Conservation (phyloP, 64 coral and sea anemone species). For the Montipora cactus region DNA sequence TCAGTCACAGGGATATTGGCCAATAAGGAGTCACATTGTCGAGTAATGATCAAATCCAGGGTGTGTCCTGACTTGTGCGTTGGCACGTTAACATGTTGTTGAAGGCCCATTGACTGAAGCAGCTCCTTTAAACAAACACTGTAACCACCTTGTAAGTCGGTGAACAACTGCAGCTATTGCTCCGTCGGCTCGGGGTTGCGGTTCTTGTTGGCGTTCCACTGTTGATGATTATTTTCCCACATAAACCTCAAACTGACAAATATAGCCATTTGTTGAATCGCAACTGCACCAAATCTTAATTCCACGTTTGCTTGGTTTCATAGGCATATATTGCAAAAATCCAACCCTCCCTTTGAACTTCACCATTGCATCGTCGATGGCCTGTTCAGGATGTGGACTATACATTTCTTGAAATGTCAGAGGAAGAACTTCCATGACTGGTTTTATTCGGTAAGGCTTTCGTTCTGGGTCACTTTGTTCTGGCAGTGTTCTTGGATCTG, state of each 20-base stretch:
- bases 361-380: slow-evolving; percentile 61
- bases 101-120: too few relatives aligned
- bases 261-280: slow-evolving; percentile 44
- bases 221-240: too few relatives aligned
- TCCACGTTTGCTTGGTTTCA: slow-evolving; percentile 10
- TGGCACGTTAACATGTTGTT: too few relatives aligned
- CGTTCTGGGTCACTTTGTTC: slow-evolving; percentile 12
- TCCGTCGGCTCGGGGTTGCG: background rate
- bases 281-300: background rate
- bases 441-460: slow-evolving; percentile 30
- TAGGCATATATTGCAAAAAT: slow-evolving; percentile 53
- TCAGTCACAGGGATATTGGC: background rate
- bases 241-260: slow-evolving; percentile 38
- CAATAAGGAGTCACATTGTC: too few relatives aligned
- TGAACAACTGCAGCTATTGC: background rate
- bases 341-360: slow-evolving; percentile 52
- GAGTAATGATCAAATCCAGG: too few relatives aligned
- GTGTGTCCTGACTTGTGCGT: too few relatives aligned
- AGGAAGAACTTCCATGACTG: slow-evolving; percentile 22
- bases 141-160: background rate
- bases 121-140: too few relatives aligned
- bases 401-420: slow-evolving; percentile 35
- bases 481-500: slow-evolving; percentile 29
- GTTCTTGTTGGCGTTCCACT: too few relatives aligned
- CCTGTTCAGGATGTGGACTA: slow-evolving; percentile 30